Evolutionary conservation across 2,888 invertebrate genomes (phyloP), one percentile per base, ranked within the genome.

Genomic region (Orthosia gothica): DNA sequence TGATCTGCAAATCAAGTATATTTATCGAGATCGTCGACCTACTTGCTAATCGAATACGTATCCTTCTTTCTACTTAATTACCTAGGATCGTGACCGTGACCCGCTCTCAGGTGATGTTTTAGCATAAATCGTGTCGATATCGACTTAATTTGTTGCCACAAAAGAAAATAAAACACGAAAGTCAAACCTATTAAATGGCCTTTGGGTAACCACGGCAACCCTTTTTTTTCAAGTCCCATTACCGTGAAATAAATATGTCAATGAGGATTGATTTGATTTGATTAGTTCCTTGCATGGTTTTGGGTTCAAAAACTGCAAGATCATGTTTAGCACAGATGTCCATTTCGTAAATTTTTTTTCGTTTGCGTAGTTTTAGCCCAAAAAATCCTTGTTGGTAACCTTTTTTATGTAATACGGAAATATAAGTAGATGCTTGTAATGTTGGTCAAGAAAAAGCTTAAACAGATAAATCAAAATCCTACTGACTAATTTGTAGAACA

Each of bases 51-150:
- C 20, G 13, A 11, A 40, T 45, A 50, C 26, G 23, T 62, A 71
- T 79, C 58, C 66, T 54, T 76, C 32, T 58, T 79, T 63, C 71
- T 63, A 49, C n/a, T 64, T 55, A 50, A 55, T 80, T 79, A n/a
- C 15, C 2, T 23, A 58, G 23, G 13, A 63, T 61, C 45, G 18
- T 64, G 79, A 45, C 52, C 59, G 54, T 55, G 73, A 61, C 49
- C 50, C 13, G 32, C 55, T 55, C 49, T 45, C 49, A 32, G 64
- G 13, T 72, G 59, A 54, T 45, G 55, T 18, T n/a, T 79, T 79
- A 50, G 59, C 80, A 80, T 74, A 78, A 54, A 61, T 49, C 23
- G 20, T 58, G 54, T 40, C n/a, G 47, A 58, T 76, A 0, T 58
- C 45, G 18, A 49, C 26, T 64, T 23, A 13, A 49, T 52, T 26